Evolutionary conservation across 2,113 vertebrate species (phyloP).

Genomic region (Anarhynchus alexandrinus): DNA sequence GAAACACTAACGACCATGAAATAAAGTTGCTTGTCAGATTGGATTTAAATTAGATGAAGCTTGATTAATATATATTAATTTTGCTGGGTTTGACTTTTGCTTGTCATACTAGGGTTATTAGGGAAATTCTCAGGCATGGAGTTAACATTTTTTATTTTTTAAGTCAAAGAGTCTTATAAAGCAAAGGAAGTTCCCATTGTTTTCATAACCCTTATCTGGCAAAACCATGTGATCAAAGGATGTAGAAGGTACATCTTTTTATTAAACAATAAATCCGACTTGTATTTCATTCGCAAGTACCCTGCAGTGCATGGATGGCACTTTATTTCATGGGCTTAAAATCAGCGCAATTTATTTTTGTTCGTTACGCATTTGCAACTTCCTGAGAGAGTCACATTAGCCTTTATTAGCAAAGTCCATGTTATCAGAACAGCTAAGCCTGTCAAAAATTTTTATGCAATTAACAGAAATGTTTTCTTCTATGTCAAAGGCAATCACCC

Average conservation of each 20-base stretch:
- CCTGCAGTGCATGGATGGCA: neutral
- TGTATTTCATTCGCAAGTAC: neutral
- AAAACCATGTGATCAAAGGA: neutral
- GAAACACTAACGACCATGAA: neutral
- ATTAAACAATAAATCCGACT: neutral
- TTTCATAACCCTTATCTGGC: neutral
- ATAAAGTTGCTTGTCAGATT: neutral
- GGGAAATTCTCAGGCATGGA: neutral
- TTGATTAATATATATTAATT: neutral
- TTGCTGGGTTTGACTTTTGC: neutral
- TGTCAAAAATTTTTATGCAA: neutral
- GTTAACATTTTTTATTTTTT: neutral
- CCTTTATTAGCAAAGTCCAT: neutral
- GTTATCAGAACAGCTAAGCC: neutral
- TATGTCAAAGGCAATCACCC: neutral
- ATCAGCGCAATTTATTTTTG: neutral
- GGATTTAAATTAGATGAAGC: neutral
- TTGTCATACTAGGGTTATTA: neutral
- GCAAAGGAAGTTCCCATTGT: neutral
- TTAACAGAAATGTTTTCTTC: neutral
- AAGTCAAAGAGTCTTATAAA: neutral
- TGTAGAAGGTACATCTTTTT: neutral
- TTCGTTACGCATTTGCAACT: neutral
- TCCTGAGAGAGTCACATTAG: neutral
- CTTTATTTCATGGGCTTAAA: neutral